Conservation (phyloP, 2,888 invertebrate genomes). For the Drosophila histrio region DNA sequence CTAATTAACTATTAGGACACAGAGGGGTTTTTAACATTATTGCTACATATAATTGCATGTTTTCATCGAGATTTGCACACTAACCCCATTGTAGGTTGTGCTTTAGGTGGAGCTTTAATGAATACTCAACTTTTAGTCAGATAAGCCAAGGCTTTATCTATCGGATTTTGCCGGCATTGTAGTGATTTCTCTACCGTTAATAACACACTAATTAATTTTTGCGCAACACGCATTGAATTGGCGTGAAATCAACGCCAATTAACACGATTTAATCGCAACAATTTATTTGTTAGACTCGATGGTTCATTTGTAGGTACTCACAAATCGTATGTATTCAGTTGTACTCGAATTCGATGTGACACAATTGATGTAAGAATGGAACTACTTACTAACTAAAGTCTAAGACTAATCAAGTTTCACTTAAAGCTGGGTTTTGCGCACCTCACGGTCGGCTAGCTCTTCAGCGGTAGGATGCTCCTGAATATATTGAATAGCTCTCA, state of each 20-base stretch:
- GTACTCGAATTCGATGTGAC: slow-evolving; percentile 5
- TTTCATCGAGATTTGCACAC: neutral
- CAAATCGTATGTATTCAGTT: slow-evolving; percentile 4
- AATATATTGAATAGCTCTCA: slow-evolving; percentile 68
- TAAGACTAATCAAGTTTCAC: slow-evolving; percentile 6
- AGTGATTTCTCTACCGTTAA: slow-evolving; percentile 21
- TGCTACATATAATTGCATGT: neutral
- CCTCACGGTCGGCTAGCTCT: slow-evolving; percentile 72
- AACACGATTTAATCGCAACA: slow-evolving; percentile 24
- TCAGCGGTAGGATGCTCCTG: slow-evolving; percentile 77
- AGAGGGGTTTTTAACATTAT: neutral
- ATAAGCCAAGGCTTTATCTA: slow-evolving; percentile 32
- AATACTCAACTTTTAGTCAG: neutral
- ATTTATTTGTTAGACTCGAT: slow-evolving; percentile 40
- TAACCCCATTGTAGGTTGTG: neutral
- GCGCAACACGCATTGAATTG: slow-evolving; percentile 33
- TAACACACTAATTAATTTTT: slow-evolving; percentile 54
- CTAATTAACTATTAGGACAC: neutral
- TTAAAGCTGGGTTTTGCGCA: slow-evolving; percentile 64
- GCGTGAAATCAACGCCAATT: slow-evolving; percentile 54
- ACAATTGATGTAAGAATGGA: slow-evolving; percentile 2
- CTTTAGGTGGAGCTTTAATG: neutral
- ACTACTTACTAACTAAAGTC: slow-evolving; percentile 12
- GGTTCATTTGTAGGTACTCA: neutral
- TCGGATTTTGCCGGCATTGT: neutral